Base-by-base conservation (phyloP, 1,140 invertebrate species). In the Leguminivora glycinivorella region DNA sequence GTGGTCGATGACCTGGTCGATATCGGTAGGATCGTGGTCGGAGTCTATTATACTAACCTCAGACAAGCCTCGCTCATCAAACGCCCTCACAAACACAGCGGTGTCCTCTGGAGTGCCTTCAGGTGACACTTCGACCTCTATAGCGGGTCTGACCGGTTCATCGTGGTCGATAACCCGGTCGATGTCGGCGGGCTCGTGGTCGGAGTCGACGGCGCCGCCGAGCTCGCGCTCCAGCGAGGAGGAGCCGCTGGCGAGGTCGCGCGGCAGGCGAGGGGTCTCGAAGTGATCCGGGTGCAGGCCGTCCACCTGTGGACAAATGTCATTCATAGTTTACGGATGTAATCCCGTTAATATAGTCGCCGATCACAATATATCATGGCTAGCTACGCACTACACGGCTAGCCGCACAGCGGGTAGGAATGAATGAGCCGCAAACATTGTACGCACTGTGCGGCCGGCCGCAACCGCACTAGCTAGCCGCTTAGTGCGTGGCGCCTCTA, bases 171-270 rank as follows among this genome's bases (percentile, higher is more conserved):
- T 52, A n/a, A 56, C 70, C 47, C n/a, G 58, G 22, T 58, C 70
- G 47, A 2, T 24, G n/a, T 9, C 34, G 67, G 40, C 29, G 34
- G 52, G 17, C 14, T 34, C n/a, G 67, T 47, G 29, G 38, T 70
- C 71, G 10, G 74, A 70, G 5, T 68, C 70, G 22, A 69, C 72
- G 24, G 75, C 69, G 40, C 73, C 69, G 17, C 68, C 78, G 34
- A 87, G 75, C 58, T 90, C 88, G 0, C 88, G 78, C 72, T 90
- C 88, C 47, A 90, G 71, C 0, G 87, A 89, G 1, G 85, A 87
- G 0, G 87, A 89, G 47, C 79, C 83, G 73, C 83, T 85, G 26
- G 86, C 75, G 12, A 82, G 71, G 68, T 83, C 84, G 19, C 79
- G 78, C 0, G 83, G 68, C 6, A 68, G 1, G 9, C 69, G 26